Evolutionary conservation across 1,140 invertebrate species (phyloP).

Genomic region (Tribolium castaneum): DNA sequence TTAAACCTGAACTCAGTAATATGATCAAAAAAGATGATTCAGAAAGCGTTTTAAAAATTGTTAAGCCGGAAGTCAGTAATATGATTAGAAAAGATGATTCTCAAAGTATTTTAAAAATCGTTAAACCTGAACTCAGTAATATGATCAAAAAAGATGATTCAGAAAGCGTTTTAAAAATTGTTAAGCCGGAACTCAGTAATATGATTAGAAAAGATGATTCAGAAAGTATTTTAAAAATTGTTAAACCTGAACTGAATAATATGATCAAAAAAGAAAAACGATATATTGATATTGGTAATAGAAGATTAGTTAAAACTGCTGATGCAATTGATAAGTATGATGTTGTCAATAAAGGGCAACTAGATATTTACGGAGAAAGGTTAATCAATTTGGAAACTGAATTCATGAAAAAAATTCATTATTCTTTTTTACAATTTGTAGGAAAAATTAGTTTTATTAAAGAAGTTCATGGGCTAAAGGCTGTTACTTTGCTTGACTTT

Average conservation of each 20-base stretch:
- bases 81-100: background rate
- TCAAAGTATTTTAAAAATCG: constrained; percentile 32
- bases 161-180: constrained; percentile 39
- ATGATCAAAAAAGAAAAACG: background rate
- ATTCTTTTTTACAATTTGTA: no score
- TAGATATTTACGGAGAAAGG: no score
- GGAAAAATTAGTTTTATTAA: no score
- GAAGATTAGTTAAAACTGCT: no score
- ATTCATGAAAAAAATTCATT: no score
- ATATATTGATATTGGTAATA: no score
- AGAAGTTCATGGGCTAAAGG: no score
- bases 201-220: background rate
- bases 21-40: constrained; percentile 40
- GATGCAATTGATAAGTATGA: no score
- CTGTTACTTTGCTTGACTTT: no score
- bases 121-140: constrained; percentile 41
- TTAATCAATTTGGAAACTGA: no score
- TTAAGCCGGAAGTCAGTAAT: constrained; percentile 1
- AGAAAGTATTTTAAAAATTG: background rate
- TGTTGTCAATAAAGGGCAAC: no score
- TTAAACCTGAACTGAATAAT: background rate
- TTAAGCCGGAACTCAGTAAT: constrained; percentile 15
- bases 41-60: constrained; percentile 37
- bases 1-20: constrained; percentile 9
- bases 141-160: constrained; percentile 41